Conservation (phyloP, 2,888 invertebrate genomes). For the Calameuta filiformis region DNA sequence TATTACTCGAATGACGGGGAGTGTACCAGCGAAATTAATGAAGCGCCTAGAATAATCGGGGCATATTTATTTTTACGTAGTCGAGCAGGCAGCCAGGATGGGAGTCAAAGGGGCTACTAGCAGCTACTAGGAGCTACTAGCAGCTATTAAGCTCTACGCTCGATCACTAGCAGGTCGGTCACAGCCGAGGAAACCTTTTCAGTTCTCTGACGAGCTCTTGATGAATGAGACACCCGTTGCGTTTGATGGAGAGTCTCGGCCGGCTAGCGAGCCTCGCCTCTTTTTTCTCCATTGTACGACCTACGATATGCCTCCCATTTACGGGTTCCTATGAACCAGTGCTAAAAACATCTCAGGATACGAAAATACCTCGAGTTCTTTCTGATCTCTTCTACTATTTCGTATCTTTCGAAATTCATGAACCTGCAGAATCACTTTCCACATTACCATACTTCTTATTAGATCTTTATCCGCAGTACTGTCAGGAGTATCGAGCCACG, state of each 20-base stretch:
- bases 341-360: conserved; percentile 22
- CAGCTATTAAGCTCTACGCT: background rate
- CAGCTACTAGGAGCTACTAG: background rate
- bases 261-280: too few species aligned
- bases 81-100: too few species aligned
- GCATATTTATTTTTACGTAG: background rate
- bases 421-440: too few species aligned
- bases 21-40: background rate
- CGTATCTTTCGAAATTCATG: too few species aligned
- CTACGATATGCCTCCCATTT: conserved; percentile 5
- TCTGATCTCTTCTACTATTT: too few species aligned
- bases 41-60: background rate
- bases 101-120: too few species aligned
- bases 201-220: background rate
- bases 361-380: conserved; percentile 21
- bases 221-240: background rate
- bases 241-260: background rate
- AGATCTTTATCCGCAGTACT: too few species aligned
- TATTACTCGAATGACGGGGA: too few species aligned
- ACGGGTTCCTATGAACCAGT: conserved; percentile 6
- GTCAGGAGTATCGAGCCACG: too few species aligned
- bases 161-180: background rate
- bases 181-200: conserved; percentile 3
- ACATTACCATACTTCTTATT: too few species aligned
- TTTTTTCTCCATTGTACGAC: too few species aligned